Percentiles rank a stretch among this genome's conserved stretches.
Evolutionary conservation across 2,888 invertebrate genomes (phyloP).

Genomic region (Yponomeuta plumbellus): DNA sequence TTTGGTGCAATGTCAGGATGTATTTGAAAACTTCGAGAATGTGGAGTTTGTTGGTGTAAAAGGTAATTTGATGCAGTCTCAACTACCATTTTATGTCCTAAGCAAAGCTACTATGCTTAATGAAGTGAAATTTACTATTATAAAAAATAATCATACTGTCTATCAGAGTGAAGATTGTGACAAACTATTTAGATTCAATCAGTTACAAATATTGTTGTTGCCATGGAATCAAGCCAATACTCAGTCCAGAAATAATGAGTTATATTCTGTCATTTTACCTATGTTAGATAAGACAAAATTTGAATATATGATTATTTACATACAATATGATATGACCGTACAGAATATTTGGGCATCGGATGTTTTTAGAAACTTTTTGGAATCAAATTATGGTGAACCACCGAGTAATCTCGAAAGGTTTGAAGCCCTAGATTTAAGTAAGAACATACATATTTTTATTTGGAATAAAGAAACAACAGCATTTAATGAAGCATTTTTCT

Average conservation of each 20-base stretch:
- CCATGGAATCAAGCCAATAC: slow-evolving; percentile 30
- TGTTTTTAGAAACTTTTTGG: background rate
- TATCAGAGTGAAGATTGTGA: slow-evolving; percentile 25
- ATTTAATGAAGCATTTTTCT: slow-evolving; percentile 50
- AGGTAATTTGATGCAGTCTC: slow-evolving; percentile 39
- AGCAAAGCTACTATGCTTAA: slow-evolving; percentile 35
- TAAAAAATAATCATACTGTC: slow-evolving; percentile 28
- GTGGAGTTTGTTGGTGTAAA: slow-evolving; percentile 50
- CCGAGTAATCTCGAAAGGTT: background rate
- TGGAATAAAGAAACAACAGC: slow-evolving; percentile 44
- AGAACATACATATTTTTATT: slow-evolving; percentile 41
- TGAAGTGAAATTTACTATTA: slow-evolving; percentile 40
- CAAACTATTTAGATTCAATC: slow-evolving; percentile 29
- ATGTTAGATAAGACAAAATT: background rate
- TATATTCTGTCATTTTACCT: background rate
- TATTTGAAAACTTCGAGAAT: slow-evolving; percentile 48
- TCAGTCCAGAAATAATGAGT: slow-evolving; percentile 24
- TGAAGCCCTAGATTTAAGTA: background rate
- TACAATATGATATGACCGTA: background rate
- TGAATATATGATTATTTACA: background rate
- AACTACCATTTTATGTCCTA: slow-evolving; percentile 36
- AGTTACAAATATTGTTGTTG: slow-evolving; percentile 36
- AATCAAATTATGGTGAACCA: background rate
- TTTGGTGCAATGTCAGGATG: slow-evolving; percentile 37
- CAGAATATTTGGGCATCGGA: background rate